Percentiles rank a stretch among this genome's conserved stretches.
Conservation (phyloP, 2,797 vertebrate genomes). For the Melopsittacus undulatus region DNA sequence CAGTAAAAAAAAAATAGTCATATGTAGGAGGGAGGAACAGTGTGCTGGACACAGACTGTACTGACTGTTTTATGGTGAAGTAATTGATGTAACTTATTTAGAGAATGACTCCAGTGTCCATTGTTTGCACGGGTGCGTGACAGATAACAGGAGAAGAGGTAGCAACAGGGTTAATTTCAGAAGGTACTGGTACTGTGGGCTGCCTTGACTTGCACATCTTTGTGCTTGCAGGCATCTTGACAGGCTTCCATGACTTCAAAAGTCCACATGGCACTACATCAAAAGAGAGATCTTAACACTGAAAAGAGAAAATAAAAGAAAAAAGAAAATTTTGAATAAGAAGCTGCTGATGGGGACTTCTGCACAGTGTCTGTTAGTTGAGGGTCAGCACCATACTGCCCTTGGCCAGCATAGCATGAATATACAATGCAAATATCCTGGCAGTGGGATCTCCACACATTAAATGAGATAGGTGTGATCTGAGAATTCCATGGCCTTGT, state of each 20-base stretch:
- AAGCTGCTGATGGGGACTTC: neutral
- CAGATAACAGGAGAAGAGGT: neutral
- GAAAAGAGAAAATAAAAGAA: neutral
- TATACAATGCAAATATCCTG: neutral
- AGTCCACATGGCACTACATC: neutral
- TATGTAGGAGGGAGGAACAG: neutral
- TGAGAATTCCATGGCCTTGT: rapidly evolving
- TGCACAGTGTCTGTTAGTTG: neutral
- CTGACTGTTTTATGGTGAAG: neutral
- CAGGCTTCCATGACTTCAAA: neutral
- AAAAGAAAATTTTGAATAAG: neutral
- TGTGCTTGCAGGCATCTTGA: neutral
- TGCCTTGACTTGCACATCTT: neutral
- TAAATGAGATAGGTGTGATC: neutral
- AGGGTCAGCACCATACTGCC: neutral
- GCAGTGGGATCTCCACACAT: neutral
- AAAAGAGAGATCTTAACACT: neutral
- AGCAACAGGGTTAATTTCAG: neutral
- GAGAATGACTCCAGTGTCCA: neutral
- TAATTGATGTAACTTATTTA: neutral
- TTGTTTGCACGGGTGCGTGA: neutral
- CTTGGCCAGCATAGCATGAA: rapidly evolving
- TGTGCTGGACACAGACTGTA: neutral
- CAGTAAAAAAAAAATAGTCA: neutral
- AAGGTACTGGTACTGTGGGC: neutral